Percentiles rank a stretch among this genome's conserved stretches.
Conservation (phyloP, 2,797 vertebrate genomes). For the Oreochromis mossambicus region DNA sequence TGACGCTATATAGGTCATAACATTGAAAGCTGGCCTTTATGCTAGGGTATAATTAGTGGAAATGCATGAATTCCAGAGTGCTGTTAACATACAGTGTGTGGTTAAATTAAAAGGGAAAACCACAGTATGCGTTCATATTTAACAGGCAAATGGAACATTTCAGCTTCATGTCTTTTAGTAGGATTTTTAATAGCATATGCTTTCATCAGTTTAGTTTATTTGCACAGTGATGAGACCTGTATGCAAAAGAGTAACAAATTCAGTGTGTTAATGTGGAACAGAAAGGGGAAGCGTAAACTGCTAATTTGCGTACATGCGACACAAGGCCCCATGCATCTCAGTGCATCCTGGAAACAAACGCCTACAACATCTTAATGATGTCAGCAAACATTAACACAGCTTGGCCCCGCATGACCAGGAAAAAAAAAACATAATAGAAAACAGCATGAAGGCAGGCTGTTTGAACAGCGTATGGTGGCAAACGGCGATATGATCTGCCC, state of each 20-base stretch:
- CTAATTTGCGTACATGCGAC: background rate
- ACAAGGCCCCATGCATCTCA: background rate
- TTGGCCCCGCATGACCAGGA: background rate
- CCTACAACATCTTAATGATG: background rate
- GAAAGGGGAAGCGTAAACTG: conserved; percentile 6
- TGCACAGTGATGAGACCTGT: background rate
- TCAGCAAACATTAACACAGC: background rate
- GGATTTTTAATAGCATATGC: background rate
- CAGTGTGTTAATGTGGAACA: conserved; percentile 12
- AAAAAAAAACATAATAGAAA: background rate
- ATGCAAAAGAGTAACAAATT: conserved; percentile 7
- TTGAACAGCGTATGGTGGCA: background rate
- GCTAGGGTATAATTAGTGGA: conserved; percentile 29
- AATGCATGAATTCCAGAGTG: conserved; percentile 24
- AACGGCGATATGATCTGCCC: background rate
- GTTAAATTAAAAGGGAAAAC: conserved; percentile 17
- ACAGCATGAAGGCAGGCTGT: background rate
- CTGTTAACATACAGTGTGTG: conserved; percentile 14
- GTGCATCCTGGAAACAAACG: background rate
- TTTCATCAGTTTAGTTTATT: background rate
- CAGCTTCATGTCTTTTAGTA: background rate
- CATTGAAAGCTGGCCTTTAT: conserved; percentile 16
- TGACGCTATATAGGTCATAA: conserved; percentile 37
- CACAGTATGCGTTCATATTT: background rate
- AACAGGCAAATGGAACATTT: conserved; percentile 16